Evolutionary conservation across 2,113 vertebrate species (phyloP).

Genomic region (Excalfactoria chinensis): DNA sequence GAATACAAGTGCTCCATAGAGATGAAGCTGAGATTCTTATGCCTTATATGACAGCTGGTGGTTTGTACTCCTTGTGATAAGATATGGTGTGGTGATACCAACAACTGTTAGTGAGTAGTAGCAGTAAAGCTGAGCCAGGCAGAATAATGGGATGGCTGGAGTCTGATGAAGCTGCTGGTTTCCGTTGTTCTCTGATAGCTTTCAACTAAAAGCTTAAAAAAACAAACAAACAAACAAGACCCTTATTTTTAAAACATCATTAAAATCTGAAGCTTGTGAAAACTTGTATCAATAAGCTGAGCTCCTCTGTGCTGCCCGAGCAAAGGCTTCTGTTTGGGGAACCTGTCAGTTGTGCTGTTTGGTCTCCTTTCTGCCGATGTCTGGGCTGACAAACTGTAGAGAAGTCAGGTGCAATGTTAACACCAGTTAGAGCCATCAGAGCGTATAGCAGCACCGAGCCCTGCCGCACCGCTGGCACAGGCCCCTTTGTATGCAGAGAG

Average conservation of each 20-base stretch:
- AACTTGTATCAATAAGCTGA: background rate
- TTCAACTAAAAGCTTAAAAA: background rate
- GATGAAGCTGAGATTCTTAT: slow-evolving; percentile 27
- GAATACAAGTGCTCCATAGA: slow-evolving; percentile 17
- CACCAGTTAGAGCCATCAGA: background rate
- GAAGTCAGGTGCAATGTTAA: background rate
- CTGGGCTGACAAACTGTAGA: background rate
- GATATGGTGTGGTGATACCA: background rate
- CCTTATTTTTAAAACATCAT: background rate
- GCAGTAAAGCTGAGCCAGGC: background rate
- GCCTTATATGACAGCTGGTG: slow-evolving; percentile 6
- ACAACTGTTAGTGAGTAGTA: background rate
- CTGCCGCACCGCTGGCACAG: background rate
- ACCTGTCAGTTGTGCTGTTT: background rate
- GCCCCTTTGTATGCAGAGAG: background rate
- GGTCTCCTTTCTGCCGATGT: background rate
- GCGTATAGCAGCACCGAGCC: background rate
- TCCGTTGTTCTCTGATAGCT: background rate
- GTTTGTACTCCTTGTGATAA: background rate
- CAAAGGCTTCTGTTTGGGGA: accelerated
- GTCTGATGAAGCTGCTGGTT: background rate
- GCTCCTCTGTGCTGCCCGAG: background rate
- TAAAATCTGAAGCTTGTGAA: background rate
- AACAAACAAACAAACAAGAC: background rate
- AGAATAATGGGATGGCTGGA: background rate